Evolutionary conservation across 92 coral and sea anemone genomes (phyloP), one percentile per base, ranked within the genome.

Genomic region (Actinernus sp.): DNA sequence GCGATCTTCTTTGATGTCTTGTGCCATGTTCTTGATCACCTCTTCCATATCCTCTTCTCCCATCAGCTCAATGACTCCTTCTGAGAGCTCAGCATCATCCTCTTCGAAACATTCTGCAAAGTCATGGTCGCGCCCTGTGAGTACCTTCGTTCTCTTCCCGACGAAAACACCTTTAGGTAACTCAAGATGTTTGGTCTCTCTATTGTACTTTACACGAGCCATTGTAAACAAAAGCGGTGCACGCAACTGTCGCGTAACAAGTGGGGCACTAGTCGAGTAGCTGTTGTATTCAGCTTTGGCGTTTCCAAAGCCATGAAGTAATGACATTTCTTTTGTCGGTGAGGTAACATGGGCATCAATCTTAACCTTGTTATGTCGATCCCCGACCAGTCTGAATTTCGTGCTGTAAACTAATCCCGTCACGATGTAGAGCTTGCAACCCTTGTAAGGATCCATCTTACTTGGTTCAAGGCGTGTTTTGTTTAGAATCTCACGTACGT

Each of bases 221-320:
- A 71, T 36, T 23, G 61, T 71, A 31, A 71, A 71, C 26, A 71
- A 39, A 9, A 71, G 50, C 6, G 78, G 69, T 2, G 78, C 78
- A 10, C 78, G 78, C 9, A 68, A 71, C 9, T 31, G 12, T 24
- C 78, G 32, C 11, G 9, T n/a, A 0, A 71, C 68, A 47, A 55
- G 61, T 0, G 48, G 23, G 3, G 48, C 68, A 56, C 24, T 3
- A 13, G 9, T 26, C 31, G 20, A 26, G 32, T 4, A 45, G 33
- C 2, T 31, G 45, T 32, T 34, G 68, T 18, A 5, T 32, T 4
- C 32, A 0, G 34, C 66, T 43, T 12, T 41, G 3, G 20, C 61
- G 18, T 2, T 45, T 23, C 1, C 48, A 47, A 0, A 58, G 6
- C 13, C 53, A 47, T 17, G 32, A 0, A 31, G 10, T 23, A 45